Evolutionary conservation across 2,797 vertebrate genomes (phyloP), one percentile per base, ranked within the genome.

Genomic region (Acipenser oxyrinchus): DNA sequence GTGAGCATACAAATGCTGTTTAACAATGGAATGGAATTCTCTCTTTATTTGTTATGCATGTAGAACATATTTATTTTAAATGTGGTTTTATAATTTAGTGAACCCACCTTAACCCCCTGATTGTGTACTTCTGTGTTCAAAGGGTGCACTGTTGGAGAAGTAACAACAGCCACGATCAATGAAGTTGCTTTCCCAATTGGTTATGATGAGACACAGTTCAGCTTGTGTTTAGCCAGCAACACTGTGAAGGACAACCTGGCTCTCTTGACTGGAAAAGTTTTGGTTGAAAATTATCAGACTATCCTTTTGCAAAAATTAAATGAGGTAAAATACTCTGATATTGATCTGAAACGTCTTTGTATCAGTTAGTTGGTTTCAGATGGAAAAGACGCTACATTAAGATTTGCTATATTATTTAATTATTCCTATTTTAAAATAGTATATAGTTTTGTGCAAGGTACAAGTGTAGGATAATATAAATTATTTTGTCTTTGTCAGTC

Each of bases 291-390:
- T 0, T 84, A 74, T 74, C 81, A 82, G 48, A 1, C 1, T 12
- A 66, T 88, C 13, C 68, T 91, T 60, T 81, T 90, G 67, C 50
- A 61, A 18, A 89, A 81, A 75, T 68, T 90, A 65, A 73, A 66
- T 60, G 75, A 90, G 88, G 89, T 76, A 66, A 55, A 48, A 10
- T 49, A 10, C 6, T 9, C 7, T 18, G 48, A 18, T 3, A 6
- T 15, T 51, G 53, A 9, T 6, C 15, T 18, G 15, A 18, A 18
- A 18, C 15, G 1, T 18, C 15, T 18, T 18, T 18, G 15, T 18
- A 18, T 18, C 15, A 18, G 15, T 18, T 18, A 18, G 15, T 18
- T 18, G 15, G 15, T 18, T 18, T 18, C 15, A 18, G 15, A 18
- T 18, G 15, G 15, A 18, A 18, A 18, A 18, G 15, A 18, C 15